Base-by-base conservation (phyloP, 2,888 invertebrate genomes). In the Dioctria linearis region DNA sequence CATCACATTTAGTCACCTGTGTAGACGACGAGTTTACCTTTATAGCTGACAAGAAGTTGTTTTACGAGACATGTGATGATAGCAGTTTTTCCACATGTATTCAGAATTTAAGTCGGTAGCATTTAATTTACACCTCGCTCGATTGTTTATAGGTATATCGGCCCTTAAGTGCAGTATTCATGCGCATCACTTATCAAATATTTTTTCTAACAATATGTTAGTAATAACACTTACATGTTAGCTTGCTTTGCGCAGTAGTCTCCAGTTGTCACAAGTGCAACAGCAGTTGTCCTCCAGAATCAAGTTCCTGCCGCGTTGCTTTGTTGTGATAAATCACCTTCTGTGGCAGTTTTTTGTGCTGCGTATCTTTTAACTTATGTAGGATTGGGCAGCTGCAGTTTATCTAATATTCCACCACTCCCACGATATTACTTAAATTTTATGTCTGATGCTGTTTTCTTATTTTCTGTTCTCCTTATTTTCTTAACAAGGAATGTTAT, bases 1-100 rank as follows among this genome's bases (percentile, higher is more conserved):
- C 69, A 69, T 54, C 69, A 46, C 25, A 51, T 69, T 69, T 69
- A 69, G 69, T 69, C 69, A 69, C 69, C 69, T 69, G 69, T 40
- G 42, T 51, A 39, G 43, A 51, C 25, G 39, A 69, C 46, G 37
- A 69, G 13, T 9, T 40, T 51, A 39, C 69, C 69, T 43, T 46
- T 46, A 13, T 46, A 51, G 11, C 69, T 51, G 11, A 51, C 51
- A 39, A 69, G 43, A 67, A 46, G n/a, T 66, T 66, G 43, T 42
- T 25, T 67, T 6, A 42, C n/a, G 8, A 43, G 8, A 67, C 43
- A 42, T 42, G 66, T 42, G 67, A 46, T 25, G 69, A 51, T 11
- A n/a, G 11, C 51, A 69, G 51, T 65, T 67, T 67, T 67, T 25
- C 37, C 43, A 46, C 25, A 25, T 25, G 25, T 42, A 65, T 42